phyloP scores from a whole-genome alignment of 2,113 vertebrate species.

The Leptodactylus fuscus region DNA sequence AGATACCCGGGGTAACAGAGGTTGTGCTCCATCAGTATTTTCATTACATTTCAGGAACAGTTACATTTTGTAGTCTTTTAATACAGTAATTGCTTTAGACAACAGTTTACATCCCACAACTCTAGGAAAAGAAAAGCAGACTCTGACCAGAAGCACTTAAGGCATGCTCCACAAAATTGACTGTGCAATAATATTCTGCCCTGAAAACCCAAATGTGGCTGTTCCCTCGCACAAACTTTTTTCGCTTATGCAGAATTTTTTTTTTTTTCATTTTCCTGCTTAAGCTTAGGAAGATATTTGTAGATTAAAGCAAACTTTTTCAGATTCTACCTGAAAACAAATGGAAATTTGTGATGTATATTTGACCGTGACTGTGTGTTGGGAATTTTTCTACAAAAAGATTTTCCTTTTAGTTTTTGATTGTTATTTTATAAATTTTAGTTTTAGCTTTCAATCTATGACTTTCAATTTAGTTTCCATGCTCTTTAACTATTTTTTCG shows the following conservation, averaged over 20 bases:
- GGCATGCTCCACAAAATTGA: accelerated
- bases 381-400: background rate
- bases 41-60: constrained; percentile 36
- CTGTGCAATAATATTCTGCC: background rate
- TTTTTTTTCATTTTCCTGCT: background rate
- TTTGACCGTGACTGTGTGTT: too few relatives aligned
- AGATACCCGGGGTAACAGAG: constrained; percentile 9
- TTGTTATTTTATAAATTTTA: too few relatives aligned
- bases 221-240: constrained; percentile 12
- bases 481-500: too few relatives aligned
- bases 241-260: background rate
- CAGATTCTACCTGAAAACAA: background rate
- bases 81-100: accelerated
- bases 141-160: background rate
- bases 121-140: constrained; percentile 39
- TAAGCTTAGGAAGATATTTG: background rate
- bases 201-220: constrained; percentile 10
- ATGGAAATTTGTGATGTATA: too few relatives aligned
- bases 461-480: too few relatives aligned
- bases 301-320: too few relatives aligned
- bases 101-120: constrained; percentile 43
- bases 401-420: too few relatives aligned
- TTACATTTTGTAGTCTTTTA: constrained; percentile 20
- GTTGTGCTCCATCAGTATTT: constrained; percentile 22
- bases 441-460: too few relatives aligned